These are phyloP conservation scores for Pseudomyrmex flavicornis DNA, from an alignment of 1,140 invertebrate genomes.

Conservation along the genomic window DNA sequence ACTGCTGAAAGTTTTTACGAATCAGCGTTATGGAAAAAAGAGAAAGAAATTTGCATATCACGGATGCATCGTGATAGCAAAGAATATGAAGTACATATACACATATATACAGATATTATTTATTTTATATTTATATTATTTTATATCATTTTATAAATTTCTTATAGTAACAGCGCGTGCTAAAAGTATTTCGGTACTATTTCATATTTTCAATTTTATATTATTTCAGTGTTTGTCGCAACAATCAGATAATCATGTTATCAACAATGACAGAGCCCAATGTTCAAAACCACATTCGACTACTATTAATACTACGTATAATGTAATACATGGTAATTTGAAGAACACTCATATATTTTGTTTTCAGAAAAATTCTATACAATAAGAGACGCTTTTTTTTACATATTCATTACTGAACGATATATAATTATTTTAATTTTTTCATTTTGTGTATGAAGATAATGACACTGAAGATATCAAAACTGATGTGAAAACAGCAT, in stretches of 20 bases:
- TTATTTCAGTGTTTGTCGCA: neutral
- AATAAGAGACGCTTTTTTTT: constrained; percentile 5
- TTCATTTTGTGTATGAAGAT: neutral
- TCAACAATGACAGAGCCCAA: constrained; percentile 14
- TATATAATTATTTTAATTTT: constrained; percentile 6
- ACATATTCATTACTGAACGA: neutral
- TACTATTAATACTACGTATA: neutral
- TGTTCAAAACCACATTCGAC: neutral
- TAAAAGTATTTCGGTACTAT: neutral
- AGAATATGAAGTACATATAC: neutral
- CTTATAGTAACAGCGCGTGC: neutral
- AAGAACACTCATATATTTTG: neutral
- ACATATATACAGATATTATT: neutral
- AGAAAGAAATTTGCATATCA: constrained; percentile 77
- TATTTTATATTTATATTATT: constrained; percentile 21
- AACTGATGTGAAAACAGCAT: neutral
- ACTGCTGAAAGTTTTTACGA: constrained; percentile 75
- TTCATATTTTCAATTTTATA: neutral
- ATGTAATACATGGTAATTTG: constrained; percentile 5
- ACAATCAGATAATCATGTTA: neutral
- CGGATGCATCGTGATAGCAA: constrained; percentile 69
- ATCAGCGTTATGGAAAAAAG: constrained; percentile 77
- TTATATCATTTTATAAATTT: constrained; percentile 2
- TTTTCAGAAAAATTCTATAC: neutral
- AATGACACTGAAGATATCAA: constrained; percentile 14